These are phyloP conservation scores for Drosophila guanche DNA, from an alignment of 1,140 invertebrate genomes.

Conservation along the genomic window DNA sequence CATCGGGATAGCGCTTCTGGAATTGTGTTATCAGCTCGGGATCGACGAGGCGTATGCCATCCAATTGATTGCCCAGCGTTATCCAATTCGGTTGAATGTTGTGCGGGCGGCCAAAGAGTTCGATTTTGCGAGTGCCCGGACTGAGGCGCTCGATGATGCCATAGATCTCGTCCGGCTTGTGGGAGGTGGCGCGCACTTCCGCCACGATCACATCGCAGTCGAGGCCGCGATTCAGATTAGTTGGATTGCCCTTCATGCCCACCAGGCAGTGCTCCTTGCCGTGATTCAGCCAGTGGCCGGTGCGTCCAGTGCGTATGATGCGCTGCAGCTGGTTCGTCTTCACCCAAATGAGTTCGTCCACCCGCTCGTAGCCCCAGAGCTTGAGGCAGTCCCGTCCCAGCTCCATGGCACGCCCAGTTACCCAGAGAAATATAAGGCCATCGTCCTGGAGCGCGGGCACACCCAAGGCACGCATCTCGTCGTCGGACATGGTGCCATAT, in stretches of 20 bases:
- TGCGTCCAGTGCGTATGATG: constrained; percentile 97
- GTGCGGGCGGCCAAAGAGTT: constrained; percentile 98
- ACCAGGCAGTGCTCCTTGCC: constrained; percentile 99
- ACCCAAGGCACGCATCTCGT: constrained; percentile 98
- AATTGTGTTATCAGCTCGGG: constrained; percentile 95
- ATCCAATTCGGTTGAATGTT: constrained; percentile 99
- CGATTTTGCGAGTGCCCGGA: constrained; percentile 97
- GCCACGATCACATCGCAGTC: constrained; percentile 99
- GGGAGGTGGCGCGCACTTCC: constrained; percentile 97
- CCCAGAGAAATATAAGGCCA: constrained; percentile 98
- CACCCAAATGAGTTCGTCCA: constrained; percentile 99
- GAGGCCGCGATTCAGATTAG: constrained; percentile 95
- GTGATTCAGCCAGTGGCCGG: constrained; percentile 99
- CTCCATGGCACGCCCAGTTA: constrained; percentile 99
- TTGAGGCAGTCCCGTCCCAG: constrained; percentile 96
- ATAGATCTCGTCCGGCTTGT: constrained; percentile 99
- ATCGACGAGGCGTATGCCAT: constrained; percentile 92
- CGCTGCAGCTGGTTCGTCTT: constrained; percentile 99
- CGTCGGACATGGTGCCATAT: constrained; percentile 99
- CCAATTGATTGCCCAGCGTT: constrained; percentile 78
- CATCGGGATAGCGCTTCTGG: constrained; percentile 96
- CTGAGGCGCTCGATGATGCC: constrained; percentile 94
- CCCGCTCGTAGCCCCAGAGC: constrained; percentile 97
- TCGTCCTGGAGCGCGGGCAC: constrained; percentile 96
- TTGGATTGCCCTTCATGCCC: constrained; percentile 97